Conservation (phyloP, 1,140 invertebrate genomes). For the Hesperophylax magnus region DNA sequence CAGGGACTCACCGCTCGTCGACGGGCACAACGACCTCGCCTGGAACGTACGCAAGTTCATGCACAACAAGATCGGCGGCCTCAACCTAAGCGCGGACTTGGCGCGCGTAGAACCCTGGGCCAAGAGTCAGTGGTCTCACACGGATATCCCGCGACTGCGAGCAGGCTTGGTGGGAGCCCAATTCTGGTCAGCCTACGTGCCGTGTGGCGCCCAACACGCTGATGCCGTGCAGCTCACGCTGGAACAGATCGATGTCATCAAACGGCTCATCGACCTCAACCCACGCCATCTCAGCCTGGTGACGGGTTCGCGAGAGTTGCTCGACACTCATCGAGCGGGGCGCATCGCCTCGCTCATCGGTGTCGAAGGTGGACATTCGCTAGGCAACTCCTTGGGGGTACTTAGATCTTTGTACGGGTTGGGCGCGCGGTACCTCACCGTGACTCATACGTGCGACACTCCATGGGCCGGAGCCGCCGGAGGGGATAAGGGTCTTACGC, state of each 20-base stretch:
- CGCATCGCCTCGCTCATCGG: constrained; percentile 88
- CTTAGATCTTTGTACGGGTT: constrained; percentile 88
- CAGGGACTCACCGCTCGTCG: constrained; percentile 74
- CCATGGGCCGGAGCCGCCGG: constrained; percentile 77
- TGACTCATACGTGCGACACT: constrained; percentile 86
- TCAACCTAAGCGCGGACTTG: constrained; percentile 85
- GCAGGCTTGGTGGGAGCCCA: constrained; percentile 88
- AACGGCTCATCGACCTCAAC: constrained; percentile 85
- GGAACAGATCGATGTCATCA: constrained; percentile 92
- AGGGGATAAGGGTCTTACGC: constrained; percentile 71
- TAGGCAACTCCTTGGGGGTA: constrained; percentile 87
- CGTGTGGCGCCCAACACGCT: constrained; percentile 84
- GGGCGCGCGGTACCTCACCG: constrained; percentile 84
- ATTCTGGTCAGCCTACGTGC: constrained; percentile 87
- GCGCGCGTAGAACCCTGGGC: constrained; percentile 84
- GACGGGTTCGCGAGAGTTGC: constrained; percentile 80
- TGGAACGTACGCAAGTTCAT: constrained; percentile 88
- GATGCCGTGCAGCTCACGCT: constrained; percentile 89
- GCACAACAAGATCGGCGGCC: constrained; percentile 84
- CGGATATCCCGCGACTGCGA: constrained; percentile 87
- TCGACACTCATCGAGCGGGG: constrained; percentile 81
- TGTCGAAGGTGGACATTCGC: constrained; percentile 88
- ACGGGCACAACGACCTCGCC: constrained; percentile 91
- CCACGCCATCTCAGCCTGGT: constrained; percentile 79
- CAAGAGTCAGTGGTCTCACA: constrained; percentile 86